These are phyloP conservation scores for Salvelinus sp. DNA, from an alignment of 2,113 vertebrate species.

Conservation along the genomic window DNA sequence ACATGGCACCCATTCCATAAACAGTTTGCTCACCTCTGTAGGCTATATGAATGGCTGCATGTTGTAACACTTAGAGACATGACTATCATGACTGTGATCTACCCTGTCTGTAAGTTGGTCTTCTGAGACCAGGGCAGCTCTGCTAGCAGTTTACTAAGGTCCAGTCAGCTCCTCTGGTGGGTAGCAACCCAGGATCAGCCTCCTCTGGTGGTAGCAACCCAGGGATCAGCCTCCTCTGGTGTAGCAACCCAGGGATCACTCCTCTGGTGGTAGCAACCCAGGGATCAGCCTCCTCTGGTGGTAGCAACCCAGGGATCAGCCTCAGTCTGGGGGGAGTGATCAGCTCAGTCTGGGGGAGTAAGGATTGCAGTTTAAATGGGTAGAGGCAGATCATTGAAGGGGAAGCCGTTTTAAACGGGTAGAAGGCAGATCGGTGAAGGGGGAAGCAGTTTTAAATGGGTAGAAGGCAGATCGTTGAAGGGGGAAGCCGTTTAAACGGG, in stretches of 20 bases:
- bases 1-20: too few relatives aligned
- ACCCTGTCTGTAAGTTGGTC: constrained; percentile 82
- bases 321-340: too few relatives aligned
- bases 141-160: constrained; percentile 83
- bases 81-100: constrained; percentile 4
- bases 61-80: too few relatives aligned
- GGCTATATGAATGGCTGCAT: too few relatives aligned
- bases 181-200: constrained; percentile 78
- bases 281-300: constrained; percentile 83
- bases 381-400: too few relatives aligned
- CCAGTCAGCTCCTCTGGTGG: constrained; percentile 83
- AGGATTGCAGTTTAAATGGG: background rate
- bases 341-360: constrained; percentile 68
- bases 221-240: constrained; percentile 82
- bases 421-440: too few relatives aligned
- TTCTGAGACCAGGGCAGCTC: constrained; percentile 92
- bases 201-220: constrained; percentile 77
- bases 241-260: constrained; percentile 86
- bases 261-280: constrained; percentile 79
- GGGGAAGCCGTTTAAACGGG: too few relatives aligned
- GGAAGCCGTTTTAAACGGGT: rapidly evolving
- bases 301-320: constrained; percentile 79
- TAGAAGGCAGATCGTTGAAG: too few relatives aligned
- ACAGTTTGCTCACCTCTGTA: too few relatives aligned
- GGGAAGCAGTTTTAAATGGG: too few relatives aligned